A percentile compares a stretch with the other conserved stretches of the same genome.
These are phyloP conservation scores for Glaucopsyche alexis DNA, from an alignment of 2,888 invertebrate species.

Conservation along the genomic window DNA sequence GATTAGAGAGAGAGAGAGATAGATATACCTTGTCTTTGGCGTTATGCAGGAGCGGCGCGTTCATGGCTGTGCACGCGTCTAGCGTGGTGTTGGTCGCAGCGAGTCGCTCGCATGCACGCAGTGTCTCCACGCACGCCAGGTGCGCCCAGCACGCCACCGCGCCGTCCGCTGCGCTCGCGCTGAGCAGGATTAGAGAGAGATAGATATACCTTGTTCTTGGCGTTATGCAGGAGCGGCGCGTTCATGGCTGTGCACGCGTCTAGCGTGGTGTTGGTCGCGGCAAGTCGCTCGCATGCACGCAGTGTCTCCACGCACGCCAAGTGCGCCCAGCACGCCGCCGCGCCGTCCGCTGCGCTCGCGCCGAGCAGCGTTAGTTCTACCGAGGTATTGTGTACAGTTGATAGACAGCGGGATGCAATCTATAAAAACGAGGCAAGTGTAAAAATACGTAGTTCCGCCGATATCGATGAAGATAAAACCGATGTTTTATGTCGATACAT, in stretches of 20 bases:
- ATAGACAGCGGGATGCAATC: conserved; percentile 93
- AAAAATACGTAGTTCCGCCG: too few species aligned
- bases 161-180: conserved; percentile 78
- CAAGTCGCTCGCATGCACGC: conserved; percentile 85
- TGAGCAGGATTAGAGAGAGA: conserved; percentile 73
- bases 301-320: conserved; percentile 94
- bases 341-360: conserved; percentile 88
- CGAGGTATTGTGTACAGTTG: conserved; percentile 93
- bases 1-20: conserved; percentile 64
- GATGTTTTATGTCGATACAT: too few species aligned
- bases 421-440: conserved; percentile 44
- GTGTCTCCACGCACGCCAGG: conserved; percentile 80
- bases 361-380: conserved; percentile 91
- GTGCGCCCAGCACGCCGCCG: conserved; percentile 95
- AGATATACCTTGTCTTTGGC: conserved; percentile 88
- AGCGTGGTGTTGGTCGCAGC: conserved; percentile 85
- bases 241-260: conserved; percentile 79
- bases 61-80: conserved; percentile 79
- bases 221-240: conserved; percentile 93
- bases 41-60: conserved; percentile 92
- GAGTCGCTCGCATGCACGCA: conserved; percentile 87
- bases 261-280: conserved; percentile 87
- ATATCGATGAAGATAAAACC: too few species aligned
- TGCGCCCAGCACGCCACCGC: conserved; percentile 93
- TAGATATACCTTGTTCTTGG: conserved; percentile 86